These are phyloP conservation scores for Tringa solitaria DNA, from an alignment of 2,113 vertebrate species.

Conservation along the genomic window DNA sequence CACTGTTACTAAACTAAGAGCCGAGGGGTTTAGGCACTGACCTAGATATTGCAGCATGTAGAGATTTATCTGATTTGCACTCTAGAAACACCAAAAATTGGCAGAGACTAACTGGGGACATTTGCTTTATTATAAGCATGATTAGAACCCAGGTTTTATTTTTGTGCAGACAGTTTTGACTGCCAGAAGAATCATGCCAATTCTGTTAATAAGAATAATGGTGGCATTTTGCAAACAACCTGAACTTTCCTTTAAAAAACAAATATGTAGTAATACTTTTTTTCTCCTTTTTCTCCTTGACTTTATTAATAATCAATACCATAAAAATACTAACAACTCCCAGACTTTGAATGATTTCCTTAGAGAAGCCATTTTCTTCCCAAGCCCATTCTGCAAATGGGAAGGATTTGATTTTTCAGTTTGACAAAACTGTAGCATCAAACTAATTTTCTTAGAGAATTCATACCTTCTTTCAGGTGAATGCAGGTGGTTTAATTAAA, in stretches of 20 bases:
- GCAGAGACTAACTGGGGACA: neutral
- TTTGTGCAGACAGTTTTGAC: neutral
- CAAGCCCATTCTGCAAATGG: neutral
- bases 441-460: neutral
- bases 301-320: conserved; percentile 37
- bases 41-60: neutral
- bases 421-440: neutral
- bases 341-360: conserved; percentile 28
- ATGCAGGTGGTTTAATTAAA: neutral
- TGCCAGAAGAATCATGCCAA: neutral
- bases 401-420: conserved; percentile 7
- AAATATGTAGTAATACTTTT: neutral
- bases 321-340: conserved; percentile 28
- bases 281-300: neutral
- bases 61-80: neutral
- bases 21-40: neutral
- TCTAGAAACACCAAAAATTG: neutral
- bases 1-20: neutral
- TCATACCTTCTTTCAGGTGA: neutral
- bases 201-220: neutral
- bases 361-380: neutral
- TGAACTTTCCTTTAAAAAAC: neutral
- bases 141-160: neutral
- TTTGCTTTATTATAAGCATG: neutral
- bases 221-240: neutral